phyloP scores from a whole-genome alignment of 2,113 vertebrate species.

The Callocephalon fimbriatum region DNA sequence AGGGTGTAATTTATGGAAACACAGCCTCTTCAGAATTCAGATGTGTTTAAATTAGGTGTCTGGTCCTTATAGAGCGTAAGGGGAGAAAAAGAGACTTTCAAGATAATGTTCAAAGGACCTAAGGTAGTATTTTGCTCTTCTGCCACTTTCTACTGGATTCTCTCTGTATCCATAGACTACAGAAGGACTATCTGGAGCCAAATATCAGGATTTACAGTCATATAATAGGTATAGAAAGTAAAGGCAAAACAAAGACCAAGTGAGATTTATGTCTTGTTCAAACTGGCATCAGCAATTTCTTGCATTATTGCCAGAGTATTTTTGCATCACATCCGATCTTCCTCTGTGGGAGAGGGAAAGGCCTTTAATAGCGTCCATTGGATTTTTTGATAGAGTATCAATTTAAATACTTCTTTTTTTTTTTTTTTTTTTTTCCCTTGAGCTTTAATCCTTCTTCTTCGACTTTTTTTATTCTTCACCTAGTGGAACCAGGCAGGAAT shows the following conservation, averaged over 20 bases:
- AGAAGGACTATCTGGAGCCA: not conserved
- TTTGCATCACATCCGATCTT: not conserved
- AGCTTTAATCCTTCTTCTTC: not conserved
- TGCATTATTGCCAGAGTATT: not conserved
- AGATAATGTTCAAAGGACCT: not conserved
- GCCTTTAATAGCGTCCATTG: not conserved
- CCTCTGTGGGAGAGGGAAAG: not conserved
- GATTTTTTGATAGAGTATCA: not conserved
- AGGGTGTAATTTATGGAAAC: not conserved
- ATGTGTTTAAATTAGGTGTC: not conserved
- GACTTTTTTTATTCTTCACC: not conserved
- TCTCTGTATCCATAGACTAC: not conserved
- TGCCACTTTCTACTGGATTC: not conserved
- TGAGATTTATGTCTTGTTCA: not conserved
- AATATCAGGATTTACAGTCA: not conserved
- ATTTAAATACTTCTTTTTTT: not conserved
- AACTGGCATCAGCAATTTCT: not conserved
- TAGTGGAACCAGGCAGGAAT: not conserved
- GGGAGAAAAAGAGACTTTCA: not conserved
- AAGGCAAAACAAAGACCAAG: not conserved
- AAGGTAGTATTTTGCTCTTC: not conserved
- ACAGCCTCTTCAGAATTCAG: not conserved
- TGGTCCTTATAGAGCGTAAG: not conserved
- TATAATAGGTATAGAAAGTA: not conserved
- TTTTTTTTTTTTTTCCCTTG: not conserved